Conservation (phyloP, 2,113 vertebrate genomes). For the Xerus inauris region DNA sequence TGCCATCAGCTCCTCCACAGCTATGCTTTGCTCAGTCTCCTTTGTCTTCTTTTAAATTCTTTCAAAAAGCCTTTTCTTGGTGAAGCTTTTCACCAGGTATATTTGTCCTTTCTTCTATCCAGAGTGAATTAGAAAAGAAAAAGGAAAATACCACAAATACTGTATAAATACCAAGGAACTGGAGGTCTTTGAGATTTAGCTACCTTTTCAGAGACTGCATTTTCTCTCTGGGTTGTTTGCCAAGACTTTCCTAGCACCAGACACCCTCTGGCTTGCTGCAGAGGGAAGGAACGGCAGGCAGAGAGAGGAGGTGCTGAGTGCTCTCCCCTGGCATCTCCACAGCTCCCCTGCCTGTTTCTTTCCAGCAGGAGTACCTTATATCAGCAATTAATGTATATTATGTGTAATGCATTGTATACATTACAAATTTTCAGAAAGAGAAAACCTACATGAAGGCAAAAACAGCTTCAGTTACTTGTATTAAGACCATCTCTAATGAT, state of each 20-base stretch:
- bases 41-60: constrained; percentile 51
- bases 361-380: not conserved
- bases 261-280: not conserved
- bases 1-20: not conserved
- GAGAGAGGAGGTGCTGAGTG: too few species aligned
- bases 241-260: not conserved
- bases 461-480: not conserved
- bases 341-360: not conserved
- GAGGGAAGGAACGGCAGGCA: not conserved
- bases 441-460: not conserved
- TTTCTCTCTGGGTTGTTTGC: constrained; percentile 64
- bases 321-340: not conserved
- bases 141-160: constrained; percentile 42
- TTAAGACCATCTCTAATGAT: not conserved
- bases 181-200: constrained; percentile 32
- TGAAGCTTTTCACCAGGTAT: constrained; percentile 33
- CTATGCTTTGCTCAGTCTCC: not conserved
- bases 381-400: not conserved
- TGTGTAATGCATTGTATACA: not conserved
- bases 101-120: constrained; percentile 49
- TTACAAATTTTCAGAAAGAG: not conserved
- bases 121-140: constrained; percentile 46
- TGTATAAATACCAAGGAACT: constrained; percentile 36
- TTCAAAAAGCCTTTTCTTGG: constrained; percentile 36
- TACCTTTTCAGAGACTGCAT: constrained; percentile 38